phyloP scores from a whole-genome alignment of 1,140 invertebrate species.

The Drosophila triauraria region DNA sequence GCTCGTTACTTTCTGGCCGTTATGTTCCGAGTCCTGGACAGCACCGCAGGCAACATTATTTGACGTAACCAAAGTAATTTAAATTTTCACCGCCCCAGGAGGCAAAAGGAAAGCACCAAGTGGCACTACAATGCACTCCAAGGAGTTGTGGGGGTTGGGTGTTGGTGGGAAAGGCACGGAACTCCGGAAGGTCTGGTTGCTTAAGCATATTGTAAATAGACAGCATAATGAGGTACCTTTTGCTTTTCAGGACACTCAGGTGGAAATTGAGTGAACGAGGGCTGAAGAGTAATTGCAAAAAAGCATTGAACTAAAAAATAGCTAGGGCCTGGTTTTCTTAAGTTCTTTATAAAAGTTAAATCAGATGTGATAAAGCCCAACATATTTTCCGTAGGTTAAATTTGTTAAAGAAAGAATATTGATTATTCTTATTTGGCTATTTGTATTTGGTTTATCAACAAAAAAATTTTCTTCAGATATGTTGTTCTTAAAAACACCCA shows the following conservation, averaged over 20 bases:
- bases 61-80: constrained; percentile 82
- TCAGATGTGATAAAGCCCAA: constrained; percentile 6
- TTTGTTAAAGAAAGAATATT: too few relatives aligned
- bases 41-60: constrained; percentile 78
- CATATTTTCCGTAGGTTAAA: background rate
- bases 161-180: background rate
- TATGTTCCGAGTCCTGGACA: constrained; percentile 49
- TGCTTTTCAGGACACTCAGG: constrained; percentile 69
- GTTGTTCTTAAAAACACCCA: too few relatives aligned
- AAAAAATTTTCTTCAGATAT: too few relatives aligned
- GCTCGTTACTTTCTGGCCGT: constrained; percentile 34
- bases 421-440: too few relatives aligned
- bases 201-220: constrained; percentile 83
- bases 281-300: constrained; percentile 31
- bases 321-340: constrained; percentile 15
- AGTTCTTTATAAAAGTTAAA: constrained; percentile 15
- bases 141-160: constrained; percentile 4
- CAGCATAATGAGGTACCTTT: constrained; percentile 80
- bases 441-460: too few relatives aligned
- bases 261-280: constrained; percentile 65
- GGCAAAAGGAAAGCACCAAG: constrained; percentile 43
- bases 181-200: constrained; percentile 46
- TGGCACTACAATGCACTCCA: constrained; percentile 77
- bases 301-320: constrained; percentile 48
- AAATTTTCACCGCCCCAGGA: constrained; percentile 65